phyloP scores from a whole-genome alignment of 2,113 vertebrate species.

The Neotoma lepida region DNA sequence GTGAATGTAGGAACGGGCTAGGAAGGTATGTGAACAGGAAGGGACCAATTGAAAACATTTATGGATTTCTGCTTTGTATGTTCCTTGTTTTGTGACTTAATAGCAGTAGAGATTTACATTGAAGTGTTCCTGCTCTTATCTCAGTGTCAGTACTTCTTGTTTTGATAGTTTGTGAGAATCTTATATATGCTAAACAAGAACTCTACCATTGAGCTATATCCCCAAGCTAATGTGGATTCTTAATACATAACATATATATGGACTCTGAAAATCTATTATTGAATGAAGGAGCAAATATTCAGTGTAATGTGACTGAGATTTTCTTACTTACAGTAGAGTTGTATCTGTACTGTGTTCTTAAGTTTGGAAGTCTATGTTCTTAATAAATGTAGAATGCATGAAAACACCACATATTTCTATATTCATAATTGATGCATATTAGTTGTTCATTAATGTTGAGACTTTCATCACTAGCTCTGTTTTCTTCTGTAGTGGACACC shows the following conservation, averaged over 20 bases:
- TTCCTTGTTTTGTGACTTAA: conserved; percentile 40
- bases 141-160: neutral
- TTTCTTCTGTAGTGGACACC: neutral
- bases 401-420: neutral
- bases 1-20: conserved; percentile 1
- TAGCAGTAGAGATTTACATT: neutral
- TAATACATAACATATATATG: neutral
- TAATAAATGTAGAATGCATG: neutral
- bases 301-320: neutral
- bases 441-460: neutral
- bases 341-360: neutral
- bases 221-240: neutral
- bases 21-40: neutral
- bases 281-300: neutral
- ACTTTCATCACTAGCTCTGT: neutral
- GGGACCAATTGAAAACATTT: neutral
- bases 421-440: neutral
- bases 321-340: neutral
- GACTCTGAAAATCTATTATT: neutral
- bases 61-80: neutral
- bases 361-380: neutral
- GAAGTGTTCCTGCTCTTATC: neutral
- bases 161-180: neutral
- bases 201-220: too few species aligned
- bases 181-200: neutral